Evolutionary conservation across 2,797 vertebrate genomes (phyloP), one percentile per base, ranked within the genome.

Genomic region (Labeo calbasu): DNA sequence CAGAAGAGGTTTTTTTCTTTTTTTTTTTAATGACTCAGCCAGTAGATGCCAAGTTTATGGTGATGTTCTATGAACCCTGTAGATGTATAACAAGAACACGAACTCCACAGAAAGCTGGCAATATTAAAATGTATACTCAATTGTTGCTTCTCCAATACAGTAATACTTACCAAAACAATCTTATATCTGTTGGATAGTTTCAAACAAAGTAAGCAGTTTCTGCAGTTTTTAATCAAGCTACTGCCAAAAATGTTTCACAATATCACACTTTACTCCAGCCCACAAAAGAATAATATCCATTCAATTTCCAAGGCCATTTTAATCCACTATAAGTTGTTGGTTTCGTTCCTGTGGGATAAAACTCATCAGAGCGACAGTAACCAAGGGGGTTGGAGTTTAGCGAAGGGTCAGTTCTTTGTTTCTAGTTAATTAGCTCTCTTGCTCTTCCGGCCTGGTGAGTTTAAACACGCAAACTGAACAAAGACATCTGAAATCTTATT

Each of bases 351-450:
- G 1, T 48, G 68, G 13, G 40, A 48, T 73, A 6, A 51, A 53
- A 23, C 15, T 4, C 17, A 28, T 50, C 28, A n/a, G 5, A 25
- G 4, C 7, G 43, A 46, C 55, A 61, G n/a, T 63, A 61, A 59
- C 40, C 57, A 46, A 59, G 4, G 7, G n/a, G 21, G 6, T 5
- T 25, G 7, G 55, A 63, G 57, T 77, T 59, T 59, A 48, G 14
- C 2, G 14, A 63, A 19, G 40, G n/a, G 76, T 63, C 76, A 72
- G 55, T 61, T 72, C 23, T 32, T 28, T 71, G 23, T 71, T 71
- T 55, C 14, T 59, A 46, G 53, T 61, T 61, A 61, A 72, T 81
- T 48, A 81, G 51, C 65, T 79, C 5, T 15, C 77, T 55, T 55
- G 21, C 48, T 79, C 61, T 21, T 68, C 48, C 50, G 43, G 32